Conservation (phyloP, 1,140 invertebrate genomes). For the Pinna nobilis region DNA sequence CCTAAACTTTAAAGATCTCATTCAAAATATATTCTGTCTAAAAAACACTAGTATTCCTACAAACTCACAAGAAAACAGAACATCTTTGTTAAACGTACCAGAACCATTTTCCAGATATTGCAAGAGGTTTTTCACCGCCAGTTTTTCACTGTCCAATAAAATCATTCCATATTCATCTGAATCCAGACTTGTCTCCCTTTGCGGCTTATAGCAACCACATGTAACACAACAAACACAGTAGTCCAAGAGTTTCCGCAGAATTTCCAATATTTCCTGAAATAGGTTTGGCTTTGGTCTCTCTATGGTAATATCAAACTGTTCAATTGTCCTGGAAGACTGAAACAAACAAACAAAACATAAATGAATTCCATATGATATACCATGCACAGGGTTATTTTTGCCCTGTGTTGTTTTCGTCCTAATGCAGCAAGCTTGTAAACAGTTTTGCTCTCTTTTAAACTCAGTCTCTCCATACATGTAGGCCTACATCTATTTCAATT, state of each 20-base stretch:
- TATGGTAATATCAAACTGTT: constrained; percentile 48
- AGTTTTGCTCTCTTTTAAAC: no score
- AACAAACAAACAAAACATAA: neutral
- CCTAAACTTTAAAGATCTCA: no score
- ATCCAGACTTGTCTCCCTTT: constrained; percentile 22
- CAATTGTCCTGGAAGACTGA: constrained; percentile 28
- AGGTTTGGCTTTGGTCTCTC: constrained; percentile 44
- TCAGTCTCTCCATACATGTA: no score
- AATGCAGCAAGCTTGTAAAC: no score
- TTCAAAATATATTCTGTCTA: no score
- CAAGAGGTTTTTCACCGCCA: constrained; percentile 54
- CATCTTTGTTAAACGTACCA: neutral
- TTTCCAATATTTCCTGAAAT: constrained; percentile 36
- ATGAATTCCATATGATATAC: neutral
- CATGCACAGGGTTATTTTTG: no score
- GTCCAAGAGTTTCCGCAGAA: constrained; percentile 38
- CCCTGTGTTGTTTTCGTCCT: no score
- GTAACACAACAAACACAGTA: constrained; percentile 49
- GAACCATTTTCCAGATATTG: constrained; percentile 54
- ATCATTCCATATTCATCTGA: constrained; percentile 49
- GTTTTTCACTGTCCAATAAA: constrained; percentile 51
- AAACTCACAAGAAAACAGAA: neutral
- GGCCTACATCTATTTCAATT: no score
- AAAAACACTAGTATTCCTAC: no score
- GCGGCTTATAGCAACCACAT: constrained; percentile 50